Evolutionary conservation across 2,888 invertebrate genomes (phyloP).

Genomic region (Lithodes maja): DNA sequence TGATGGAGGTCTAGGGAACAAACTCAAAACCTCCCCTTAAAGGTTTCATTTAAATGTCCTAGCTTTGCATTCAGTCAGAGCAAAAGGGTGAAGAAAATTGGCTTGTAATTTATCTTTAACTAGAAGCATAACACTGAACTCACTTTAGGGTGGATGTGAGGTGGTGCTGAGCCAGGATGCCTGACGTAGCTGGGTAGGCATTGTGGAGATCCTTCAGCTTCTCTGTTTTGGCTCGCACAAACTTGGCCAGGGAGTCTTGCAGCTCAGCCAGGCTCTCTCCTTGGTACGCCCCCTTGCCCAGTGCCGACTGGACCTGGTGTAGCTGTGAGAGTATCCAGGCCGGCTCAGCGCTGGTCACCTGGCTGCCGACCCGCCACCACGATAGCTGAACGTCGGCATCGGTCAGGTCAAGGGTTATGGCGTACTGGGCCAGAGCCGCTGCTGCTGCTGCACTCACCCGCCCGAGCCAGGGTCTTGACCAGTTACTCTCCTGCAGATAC

Average conservation of each 20-base stretch:
- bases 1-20: too few species aligned
- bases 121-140: background rate
- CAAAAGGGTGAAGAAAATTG: too few species aligned
- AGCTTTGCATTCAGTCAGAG: too few species aligned
- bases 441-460: slow-evolving; percentile 30
- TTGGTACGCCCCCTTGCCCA: slow-evolving; percentile 40
- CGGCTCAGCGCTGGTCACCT: slow-evolving; percentile 42
- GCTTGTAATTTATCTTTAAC: too few species aligned
- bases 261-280: slow-evolving; percentile 46
- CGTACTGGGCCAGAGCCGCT: slow-evolving; percentile 54
- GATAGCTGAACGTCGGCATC: slow-evolving; percentile 47
- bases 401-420: slow-evolving; percentile 55
- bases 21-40: too few species aligned
- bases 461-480: slow-evolving; percentile 54
- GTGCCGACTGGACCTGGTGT: slow-evolving; percentile 43
- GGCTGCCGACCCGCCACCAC: slow-evolving; percentile 56
- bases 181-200: slow-evolving; percentile 44
- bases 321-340: slow-evolving; percentile 52
- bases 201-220: slow-evolving; percentile 49
- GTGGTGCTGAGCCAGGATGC: slow-evolving; percentile 46
- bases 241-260: slow-evolving; percentile 41
- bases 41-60: too few species aligned
- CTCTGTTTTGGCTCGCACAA: slow-evolving; percentile 40
- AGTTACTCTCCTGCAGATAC: slow-evolving; percentile 30
- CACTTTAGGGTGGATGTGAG: slow-evolving; percentile 52